phyloP scores from a whole-genome alignment of 2,113 vertebrate species.

The Mionectes macconnelli region DNA sequence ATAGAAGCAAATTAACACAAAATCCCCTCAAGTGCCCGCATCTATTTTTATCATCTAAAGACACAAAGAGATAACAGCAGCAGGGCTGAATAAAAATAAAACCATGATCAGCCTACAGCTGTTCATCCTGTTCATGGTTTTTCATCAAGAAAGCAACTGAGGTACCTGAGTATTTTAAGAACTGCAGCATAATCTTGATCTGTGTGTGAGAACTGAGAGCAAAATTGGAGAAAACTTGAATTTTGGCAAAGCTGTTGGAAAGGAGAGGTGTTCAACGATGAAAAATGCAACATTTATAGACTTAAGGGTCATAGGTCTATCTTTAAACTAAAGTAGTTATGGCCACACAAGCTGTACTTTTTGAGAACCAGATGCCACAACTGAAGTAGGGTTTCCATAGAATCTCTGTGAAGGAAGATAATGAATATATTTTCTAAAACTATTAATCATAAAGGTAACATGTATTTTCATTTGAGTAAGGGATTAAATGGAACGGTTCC shows the following conservation, averaged over 20 bases:
- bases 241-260: not conserved
- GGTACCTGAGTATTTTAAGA: not conserved
- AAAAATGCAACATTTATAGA: not conserved
- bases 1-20: not conserved
- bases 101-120: not conserved
- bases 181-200: not conserved
- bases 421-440: not conserved
- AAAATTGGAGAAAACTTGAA: not conserved
- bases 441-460: not conserved
- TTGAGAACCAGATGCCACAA: not conserved
- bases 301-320: not conserved
- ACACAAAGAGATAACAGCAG: not conserved
- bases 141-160: not conserved
- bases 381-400: not conserved
- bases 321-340: not conserved
- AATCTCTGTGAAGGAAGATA: not conserved
- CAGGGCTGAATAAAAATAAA: not conserved
- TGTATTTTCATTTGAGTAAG: not conserved
- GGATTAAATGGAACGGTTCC: not conserved
- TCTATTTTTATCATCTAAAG: not conserved
- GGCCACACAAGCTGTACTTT: not conserved
- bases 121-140: not conserved
- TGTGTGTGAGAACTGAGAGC: not conserved
- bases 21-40: not conserved
- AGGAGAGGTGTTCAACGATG: not conserved